Conservation (phyloP, 2,113 vertebrate genomes). For the pig (Sus scrofa) region DNA sequence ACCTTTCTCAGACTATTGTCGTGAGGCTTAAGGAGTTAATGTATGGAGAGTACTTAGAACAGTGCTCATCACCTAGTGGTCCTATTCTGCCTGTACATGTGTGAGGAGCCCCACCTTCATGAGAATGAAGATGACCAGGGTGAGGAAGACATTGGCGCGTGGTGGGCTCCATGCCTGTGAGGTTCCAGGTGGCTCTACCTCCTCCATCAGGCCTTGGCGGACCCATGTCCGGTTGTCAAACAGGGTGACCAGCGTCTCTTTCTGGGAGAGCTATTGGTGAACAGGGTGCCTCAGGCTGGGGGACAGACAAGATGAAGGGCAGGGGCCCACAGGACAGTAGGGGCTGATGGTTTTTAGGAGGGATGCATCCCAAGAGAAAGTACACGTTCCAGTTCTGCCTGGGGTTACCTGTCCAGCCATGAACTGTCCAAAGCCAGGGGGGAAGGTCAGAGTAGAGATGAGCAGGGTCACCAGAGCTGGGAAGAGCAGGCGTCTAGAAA, state of each 20-base stretch:
- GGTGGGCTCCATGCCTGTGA: conserved; percentile 95
- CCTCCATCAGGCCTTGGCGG: conserved; percentile 93
- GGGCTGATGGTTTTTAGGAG: neutral
- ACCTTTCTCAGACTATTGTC: neutral
- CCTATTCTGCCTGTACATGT: neutral
- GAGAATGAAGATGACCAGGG: conserved; percentile 96
- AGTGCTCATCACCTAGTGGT: rapidly evolving
- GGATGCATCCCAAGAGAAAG: neutral
- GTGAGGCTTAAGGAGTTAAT: neutral
- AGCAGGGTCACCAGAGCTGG: conserved; percentile 96
- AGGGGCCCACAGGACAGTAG: neutral
- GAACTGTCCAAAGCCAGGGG: conserved; percentile 97
- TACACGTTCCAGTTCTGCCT: neutral
- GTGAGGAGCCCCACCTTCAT: conserved; percentile 93
- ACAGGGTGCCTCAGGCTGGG: neutral
- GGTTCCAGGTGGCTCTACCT: conserved; percentile 93
- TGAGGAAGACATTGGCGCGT: conserved; percentile 95
- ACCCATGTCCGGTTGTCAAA: conserved; percentile 98
- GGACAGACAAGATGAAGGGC: neutral
- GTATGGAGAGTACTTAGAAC: neutral
- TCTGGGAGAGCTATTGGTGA: conserved; percentile 94
- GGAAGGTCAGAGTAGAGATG: conserved; percentile 96
- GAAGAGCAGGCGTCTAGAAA: conserved; percentile 94
- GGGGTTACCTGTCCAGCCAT: conserved; percentile 96
- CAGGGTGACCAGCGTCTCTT: conserved; percentile 96